A percentile compares a stretch with the other conserved stretches of the same genome.
These are phyloP conservation scores for Microplitis demolitor DNA, from an alignment of 1,140 invertebrate species.

Conservation along the genomic window DNA sequence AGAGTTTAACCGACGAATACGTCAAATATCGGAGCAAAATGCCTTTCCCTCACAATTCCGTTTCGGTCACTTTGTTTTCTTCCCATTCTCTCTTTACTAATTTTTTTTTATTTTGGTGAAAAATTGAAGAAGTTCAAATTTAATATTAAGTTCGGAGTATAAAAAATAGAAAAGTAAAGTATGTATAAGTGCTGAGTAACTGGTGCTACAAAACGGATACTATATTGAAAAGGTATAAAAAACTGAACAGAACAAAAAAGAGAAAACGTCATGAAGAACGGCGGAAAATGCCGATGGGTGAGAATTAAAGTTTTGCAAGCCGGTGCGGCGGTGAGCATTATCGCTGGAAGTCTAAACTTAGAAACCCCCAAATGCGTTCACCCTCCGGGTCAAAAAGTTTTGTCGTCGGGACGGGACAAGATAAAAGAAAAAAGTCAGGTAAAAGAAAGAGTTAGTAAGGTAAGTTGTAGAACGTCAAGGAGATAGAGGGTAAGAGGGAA, in stretches of 20 bases:
- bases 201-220: too few relatives aligned
- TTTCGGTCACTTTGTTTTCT: too few relatives aligned
- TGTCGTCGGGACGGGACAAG: conserved; percentile 22
- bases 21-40: too few relatives aligned
- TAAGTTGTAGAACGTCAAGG: conserved; percentile 16
- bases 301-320: conserved; percentile 11
- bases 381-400: conserved; percentile 32
- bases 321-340: conserved; percentile 15
- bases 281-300: conserved; percentile 16
- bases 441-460: conserved; percentile 11
- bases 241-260: not conserved
- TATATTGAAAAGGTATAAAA: not conserved
- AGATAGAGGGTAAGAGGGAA: conserved; percentile 1
- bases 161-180: too few relatives aligned
- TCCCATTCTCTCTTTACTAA: too few relatives aligned
- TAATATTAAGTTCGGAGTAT: too few relatives aligned
- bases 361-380: conserved; percentile 29
- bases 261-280: not conserved
- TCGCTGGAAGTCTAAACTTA: conserved; percentile 28
- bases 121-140: too few relatives aligned
- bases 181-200: too few relatives aligned
- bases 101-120: too few relatives aligned
- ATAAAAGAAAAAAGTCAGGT: conserved; percentile 20
- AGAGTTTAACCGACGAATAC: too few relatives aligned
- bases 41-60: too few relatives aligned